These are phyloP conservation scores for Oscheius sp. DNA, from an alignment of 2,888 invertebrate genomes.

Conservation along the genomic window DNA sequence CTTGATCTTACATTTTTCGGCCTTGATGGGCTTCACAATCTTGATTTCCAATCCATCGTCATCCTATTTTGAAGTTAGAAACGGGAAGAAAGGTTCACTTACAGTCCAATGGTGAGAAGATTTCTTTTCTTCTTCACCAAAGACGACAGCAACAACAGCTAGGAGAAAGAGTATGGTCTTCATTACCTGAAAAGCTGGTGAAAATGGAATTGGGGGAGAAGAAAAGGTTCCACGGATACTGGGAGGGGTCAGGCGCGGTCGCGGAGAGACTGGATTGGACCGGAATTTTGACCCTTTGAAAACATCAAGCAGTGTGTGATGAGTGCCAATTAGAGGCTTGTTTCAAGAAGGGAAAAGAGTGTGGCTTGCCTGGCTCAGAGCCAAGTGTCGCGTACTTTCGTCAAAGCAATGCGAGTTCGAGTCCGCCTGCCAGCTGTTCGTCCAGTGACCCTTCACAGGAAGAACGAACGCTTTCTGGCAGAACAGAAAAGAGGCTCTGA, in stretches of 20 bases:
- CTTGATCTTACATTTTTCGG: constrained; percentile 67
- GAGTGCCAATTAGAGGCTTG: no score
- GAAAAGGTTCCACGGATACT: constrained; percentile 11
- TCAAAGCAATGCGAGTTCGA: no score
- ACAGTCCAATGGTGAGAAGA: constrained; percentile 18
- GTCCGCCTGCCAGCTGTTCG: no score
- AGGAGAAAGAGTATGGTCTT: constrained; percentile 24
- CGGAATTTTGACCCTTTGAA: constrained; percentile 6
- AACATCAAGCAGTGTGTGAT: not conserved
- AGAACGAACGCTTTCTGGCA: no score
- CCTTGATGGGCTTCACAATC: constrained; percentile 65
- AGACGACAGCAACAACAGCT: constrained; percentile 11
- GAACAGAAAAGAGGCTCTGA: no score
- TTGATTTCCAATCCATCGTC: constrained; percentile 67
- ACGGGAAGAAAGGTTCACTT: not conserved
- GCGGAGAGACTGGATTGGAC: constrained; percentile 17
- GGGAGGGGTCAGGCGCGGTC: constrained; percentile 7
- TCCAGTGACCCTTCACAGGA: no score
- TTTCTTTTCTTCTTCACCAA: constrained; percentile 61
- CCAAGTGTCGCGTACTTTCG: no score
- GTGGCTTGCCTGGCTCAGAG: no score
- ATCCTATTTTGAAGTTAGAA: constrained; percentile 34
- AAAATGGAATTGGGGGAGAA: not conserved
- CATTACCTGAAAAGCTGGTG: constrained; percentile 26
- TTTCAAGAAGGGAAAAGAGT: no score